Base-by-base conservation (phyloP, 2,888 invertebrate genomes). In the Spodoptera littoralis region DNA sequence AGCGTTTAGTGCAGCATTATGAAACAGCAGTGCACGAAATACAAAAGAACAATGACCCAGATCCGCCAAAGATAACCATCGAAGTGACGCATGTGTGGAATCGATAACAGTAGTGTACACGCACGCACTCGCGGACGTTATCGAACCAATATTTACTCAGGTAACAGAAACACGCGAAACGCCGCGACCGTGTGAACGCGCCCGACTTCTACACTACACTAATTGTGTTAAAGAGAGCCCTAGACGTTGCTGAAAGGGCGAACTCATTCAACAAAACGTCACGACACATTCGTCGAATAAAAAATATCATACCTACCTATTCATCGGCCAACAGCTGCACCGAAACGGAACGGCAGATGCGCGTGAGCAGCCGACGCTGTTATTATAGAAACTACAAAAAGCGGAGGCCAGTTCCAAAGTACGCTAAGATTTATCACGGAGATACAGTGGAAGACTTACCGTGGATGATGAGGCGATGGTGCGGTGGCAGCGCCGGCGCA, bases 1-100 rank as follows among this genome's bases (percentile, higher is more conserved):
- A 50, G 57, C 62, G 71, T 80, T 80, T 61, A 73, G 74, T 78
- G 76, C 80, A 84, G 80, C 79, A 73, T 84, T 84, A 85, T 87
- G 83, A 84, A 87, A 85, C 80, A 67, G 66, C 71, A 77, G 60
- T 71, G 84, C 79, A 85, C 82, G 84, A 90, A 90, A 87, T 88
- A 91, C 88, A 90, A 93, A 92, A 91, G 92, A 94, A 93, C 93
- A 93, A 93, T 93, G 94, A 94, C 94, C 94, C 90, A 94, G 92
- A 93, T 94, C 90, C 87, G 86, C 83, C 84, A 87, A 89, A 91
- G 94, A 94, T 94, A 93, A 92, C 90, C 88, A 92, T 93, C 91
- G 92, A 89, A 85, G 90, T 93, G 92, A 93, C 93, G 92, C 92
- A 92, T 92, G 90, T 89, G 90, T 91, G 90, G 88, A 91, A 92